Evolutionary conservation across 2,113 vertebrate species (phyloP), one percentile per base, ranked within the genome.

Genomic region (Gadus macrocephalus): DNA sequence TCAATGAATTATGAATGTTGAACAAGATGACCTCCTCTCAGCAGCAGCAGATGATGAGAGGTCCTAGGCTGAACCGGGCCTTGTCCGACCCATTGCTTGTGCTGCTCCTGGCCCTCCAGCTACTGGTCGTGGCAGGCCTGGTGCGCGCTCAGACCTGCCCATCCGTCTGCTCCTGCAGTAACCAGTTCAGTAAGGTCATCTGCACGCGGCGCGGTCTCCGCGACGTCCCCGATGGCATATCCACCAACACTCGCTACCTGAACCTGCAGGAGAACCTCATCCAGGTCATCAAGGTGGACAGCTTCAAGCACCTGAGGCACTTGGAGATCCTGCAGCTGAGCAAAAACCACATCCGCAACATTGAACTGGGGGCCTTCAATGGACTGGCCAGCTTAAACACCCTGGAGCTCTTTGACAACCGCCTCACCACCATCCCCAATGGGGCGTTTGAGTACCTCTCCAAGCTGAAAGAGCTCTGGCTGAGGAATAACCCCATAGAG

Each of bases 21-120:
- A 97, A 98, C 96, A 99, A 97, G 94, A 99, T 99, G 97, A 97
- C 93, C 94, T 98, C 96, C 92, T 95, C 95, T 94, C 95, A 94
- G 95, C 95, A 96, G 96, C 96, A 96, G 96, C 96, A 98, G 96
- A 99, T 93, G 95, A 99, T 99, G 97, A 96, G 96, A 97, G 96
- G 96, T 96, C 96, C 96, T 97, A 99, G 95, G 96, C 96, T 95
- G 94, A 99, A 98, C 94, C 97, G 96, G 94, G 96, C 96, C 94
- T 92, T 98, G 93, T 96, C 97, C 92, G 95, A 99, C 96, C 97
- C 96, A 88, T 94, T 99, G 91, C 94, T 99, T 90, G 95, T 99
- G 92, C 94, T 98, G 91, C 95, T 98, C 83, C 90, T 99, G 91
- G 96, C 96, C 91, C 95, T 99, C 92, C 96, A 99, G 89, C 96